Evolutionary conservation across 2,797 vertebrate species (phyloP).

Genomic region (Lophius americanus): DNA sequence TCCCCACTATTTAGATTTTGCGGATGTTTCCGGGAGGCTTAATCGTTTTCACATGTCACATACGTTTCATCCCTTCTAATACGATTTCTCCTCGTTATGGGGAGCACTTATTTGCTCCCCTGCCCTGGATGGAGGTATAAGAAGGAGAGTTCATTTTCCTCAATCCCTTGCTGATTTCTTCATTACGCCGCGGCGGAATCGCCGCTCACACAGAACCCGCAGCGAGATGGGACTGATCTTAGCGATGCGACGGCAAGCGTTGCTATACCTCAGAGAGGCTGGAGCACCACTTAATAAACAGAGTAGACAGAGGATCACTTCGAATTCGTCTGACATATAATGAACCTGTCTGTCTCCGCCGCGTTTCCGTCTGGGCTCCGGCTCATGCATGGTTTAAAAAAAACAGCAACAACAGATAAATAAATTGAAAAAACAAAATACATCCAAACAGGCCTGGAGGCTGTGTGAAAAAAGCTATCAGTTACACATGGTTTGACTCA

Average conservation of each 20-base stretch:
- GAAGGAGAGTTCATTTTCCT: conserved; percentile 73
- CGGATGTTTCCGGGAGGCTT: conserved; percentile 46
- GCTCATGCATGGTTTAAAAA: neutral
- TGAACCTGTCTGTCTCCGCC: conserved; percentile 75
- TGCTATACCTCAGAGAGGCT: conserved; percentile 67
- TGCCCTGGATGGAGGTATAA: conserved; percentile 66
- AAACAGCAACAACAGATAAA: conserved; percentile 32
- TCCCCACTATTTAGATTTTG: conserved; percentile 59
- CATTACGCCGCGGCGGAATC: conserved; percentile 67
- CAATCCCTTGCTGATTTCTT: conserved; percentile 79
- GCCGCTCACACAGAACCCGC: conserved; percentile 21
- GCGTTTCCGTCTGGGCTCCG: conserved; percentile 41
- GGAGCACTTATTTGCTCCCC: conserved; percentile 69
- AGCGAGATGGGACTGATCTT: conserved; percentile 57
- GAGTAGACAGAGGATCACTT: conserved; percentile 76
- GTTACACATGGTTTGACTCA: conserved; percentile 71
- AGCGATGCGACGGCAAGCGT: conserved; percentile 47
- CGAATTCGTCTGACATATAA: conserved; percentile 78
- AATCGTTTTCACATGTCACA: conserved; percentile 74
- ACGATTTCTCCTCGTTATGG: conserved; percentile 76
- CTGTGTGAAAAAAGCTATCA: conserved; percentile 71
- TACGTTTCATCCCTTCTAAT: conserved; percentile 72
- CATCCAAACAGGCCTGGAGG: conserved; percentile 57
- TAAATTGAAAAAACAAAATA: conserved; percentile 36
- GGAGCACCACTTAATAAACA: conserved; percentile 78